Evolutionary conservation across 1,140 invertebrate genomes (phyloP), one percentile per base, ranked within the genome.

Genomic region (Neoseiulus cucumeris): DNA sequence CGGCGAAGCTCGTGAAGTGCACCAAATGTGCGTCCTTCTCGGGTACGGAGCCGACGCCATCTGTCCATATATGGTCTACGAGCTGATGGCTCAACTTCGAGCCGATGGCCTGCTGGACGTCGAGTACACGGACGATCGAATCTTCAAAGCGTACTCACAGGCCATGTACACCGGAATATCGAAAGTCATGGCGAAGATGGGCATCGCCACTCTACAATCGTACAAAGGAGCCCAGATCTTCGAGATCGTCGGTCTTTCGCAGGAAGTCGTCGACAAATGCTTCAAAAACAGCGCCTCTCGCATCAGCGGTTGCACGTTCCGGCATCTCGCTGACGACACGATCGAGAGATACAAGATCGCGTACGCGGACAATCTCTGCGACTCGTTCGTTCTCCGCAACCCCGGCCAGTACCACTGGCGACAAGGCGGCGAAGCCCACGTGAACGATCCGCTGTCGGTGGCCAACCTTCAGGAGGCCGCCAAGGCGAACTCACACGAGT

Each of bases 211-310:
- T 0, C 77, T 98, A 18, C 94, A 98, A 74, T 96, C 91, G n/a
- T 99, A 98, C 76, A 98, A 98, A 79, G 90, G 92, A 69, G 95
- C 95, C 4, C 95, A 98, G 78, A 98, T 98, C 70, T 99, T 99
- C 75, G 95, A 99, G 79, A 93, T 93, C 25, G 91, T 99, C 28
- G 95, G 95, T 14, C 76, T 98, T 7, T 83, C 86, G 44, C 81
- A 87, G 68, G 91, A 97, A 75, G 87, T 98, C 0, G 84, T 98
- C 64, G 84, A 96, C 59, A 89, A 89, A 72, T 98, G 94, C 76
- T 98, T 99, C 77, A 87, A 82, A 76, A 92, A 92, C 65, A 96
- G 94, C 0, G 85, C 90, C 7, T 96, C 92, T 20, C 84, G 94
- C 68, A 87, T 99, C 72, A 93, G 92, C 66, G 95, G 95, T 28